Conservation (phyloP, 2,113 vertebrate species). For the Phylloscopus trochiloides region DNA sequence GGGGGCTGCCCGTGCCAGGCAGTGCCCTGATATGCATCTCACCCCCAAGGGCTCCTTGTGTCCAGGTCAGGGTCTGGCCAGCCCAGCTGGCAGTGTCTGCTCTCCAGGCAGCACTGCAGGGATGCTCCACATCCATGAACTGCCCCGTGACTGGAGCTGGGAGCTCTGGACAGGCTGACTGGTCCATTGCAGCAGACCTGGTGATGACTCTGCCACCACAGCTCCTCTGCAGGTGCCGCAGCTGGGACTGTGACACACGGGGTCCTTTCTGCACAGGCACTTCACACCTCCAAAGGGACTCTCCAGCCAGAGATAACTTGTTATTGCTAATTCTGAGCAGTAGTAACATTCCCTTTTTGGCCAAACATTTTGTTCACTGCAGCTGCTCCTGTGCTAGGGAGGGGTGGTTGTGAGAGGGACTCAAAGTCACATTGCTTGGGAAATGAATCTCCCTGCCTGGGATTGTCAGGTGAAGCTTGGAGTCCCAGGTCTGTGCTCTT, state of each 20-base stretch:
- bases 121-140: not conserved
- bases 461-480: not conserved
- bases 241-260: fast-evolving
- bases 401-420: not conserved
- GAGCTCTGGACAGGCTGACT: not conserved
- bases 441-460: not conserved
- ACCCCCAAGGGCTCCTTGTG: not conserved
- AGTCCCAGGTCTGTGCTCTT: not conserved
- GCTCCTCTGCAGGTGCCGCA: not conserved
- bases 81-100: not conserved
- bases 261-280: not conserved
- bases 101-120: not conserved
- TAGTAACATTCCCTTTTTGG: not conserved
- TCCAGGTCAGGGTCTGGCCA: not conserved
- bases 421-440: not conserved
- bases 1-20: not conserved
- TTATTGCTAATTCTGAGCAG: not conserved
- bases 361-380: not conserved
- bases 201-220: not conserved
- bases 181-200: not conserved
- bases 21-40: fast-evolving
- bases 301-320: not conserved
- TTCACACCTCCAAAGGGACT: not conserved
- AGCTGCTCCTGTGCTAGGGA: not conserved
- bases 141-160: not conserved